Conservation (phyloP, 2,797 vertebrate genomes). For the Thamnophis elegans region DNA sequence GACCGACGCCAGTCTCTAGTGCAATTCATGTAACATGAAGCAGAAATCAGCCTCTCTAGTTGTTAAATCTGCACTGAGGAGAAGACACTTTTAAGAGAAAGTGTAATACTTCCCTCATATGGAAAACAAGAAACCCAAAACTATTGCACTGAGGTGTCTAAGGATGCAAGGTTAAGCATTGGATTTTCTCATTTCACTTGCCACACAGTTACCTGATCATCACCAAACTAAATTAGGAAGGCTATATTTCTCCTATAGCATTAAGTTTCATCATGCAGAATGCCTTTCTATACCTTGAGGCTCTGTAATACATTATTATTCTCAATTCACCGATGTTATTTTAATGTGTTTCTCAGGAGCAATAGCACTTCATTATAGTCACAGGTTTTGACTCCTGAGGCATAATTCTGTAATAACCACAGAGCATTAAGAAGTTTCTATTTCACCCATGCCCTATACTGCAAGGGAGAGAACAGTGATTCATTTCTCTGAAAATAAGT, state of each 20-base stretch:
- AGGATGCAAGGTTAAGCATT: background rate
- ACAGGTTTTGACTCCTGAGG: background rate
- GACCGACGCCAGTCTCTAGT: background rate
- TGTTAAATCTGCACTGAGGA: background rate
- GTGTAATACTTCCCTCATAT: background rate
- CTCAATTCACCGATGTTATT: background rate
- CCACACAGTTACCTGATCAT: background rate
- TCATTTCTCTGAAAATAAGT: conserved; percentile 24
- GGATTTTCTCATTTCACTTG: conserved; percentile 20
- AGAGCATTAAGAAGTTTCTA: background rate
- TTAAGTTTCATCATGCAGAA: background rate
- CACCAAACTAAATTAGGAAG: background rate
- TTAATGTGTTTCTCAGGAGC: background rate
- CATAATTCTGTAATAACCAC: background rate
- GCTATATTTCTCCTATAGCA: background rate
- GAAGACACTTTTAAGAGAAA: background rate
- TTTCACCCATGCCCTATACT: conserved; percentile 11
- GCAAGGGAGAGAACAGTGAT: background rate
- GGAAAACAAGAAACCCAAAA: conserved; percentile 11
- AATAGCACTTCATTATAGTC: background rate
- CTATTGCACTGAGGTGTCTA: background rate
- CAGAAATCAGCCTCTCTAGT: background rate
- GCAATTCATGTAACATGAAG: background rate
- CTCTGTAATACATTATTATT: background rate
- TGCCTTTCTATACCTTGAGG: background rate